Conservation (phyloP, 1,140 invertebrate genomes). For the Eumeta japonica region DNA sequence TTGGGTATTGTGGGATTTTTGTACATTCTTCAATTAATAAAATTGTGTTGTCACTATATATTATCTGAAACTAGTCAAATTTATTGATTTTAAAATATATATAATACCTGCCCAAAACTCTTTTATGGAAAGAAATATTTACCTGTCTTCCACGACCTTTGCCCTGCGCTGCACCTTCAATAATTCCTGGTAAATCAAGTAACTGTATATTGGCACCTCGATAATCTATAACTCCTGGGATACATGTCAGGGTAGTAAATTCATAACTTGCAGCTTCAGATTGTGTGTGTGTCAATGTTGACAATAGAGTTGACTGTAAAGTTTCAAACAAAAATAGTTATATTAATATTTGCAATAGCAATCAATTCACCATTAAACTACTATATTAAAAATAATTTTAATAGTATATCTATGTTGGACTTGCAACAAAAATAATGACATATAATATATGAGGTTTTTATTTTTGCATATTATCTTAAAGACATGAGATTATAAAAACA, state of each 20-base stretch:
- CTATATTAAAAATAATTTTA: too few relatives aligned
- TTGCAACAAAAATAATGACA: too few relatives aligned
- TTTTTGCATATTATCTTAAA: background rate
- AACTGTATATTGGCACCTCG: slow-evolving; percentile 98
- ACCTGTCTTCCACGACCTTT: slow-evolving; percentile 84
- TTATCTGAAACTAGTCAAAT: too few relatives aligned
- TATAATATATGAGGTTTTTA: background rate
- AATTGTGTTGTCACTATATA: too few relatives aligned
- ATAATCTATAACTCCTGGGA: slow-evolving; percentile 98
- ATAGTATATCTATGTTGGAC: too few relatives aligned
- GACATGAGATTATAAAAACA: slow-evolving; percentile 1
- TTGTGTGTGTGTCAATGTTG: slow-evolving; percentile 90
- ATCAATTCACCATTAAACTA: background rate
- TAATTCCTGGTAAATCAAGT: slow-evolving; percentile 94
- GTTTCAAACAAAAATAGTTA: background rate
- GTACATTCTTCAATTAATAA: too few relatives aligned
- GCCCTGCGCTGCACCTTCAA: slow-evolving; percentile 94
- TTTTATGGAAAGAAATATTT: too few relatives aligned
- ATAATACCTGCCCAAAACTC: too few relatives aligned
- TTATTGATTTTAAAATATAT: too few relatives aligned
- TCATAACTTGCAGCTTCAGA: slow-evolving; percentile 97
- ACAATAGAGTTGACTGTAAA: slow-evolving; percentile 84
- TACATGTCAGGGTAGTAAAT: slow-evolving; percentile 99
- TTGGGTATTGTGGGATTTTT: too few relatives aligned
- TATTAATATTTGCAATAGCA: background rate